phyloP scores from a whole-genome alignment of 2,888 invertebrate species.

The Dynastes grantii region DNA sequence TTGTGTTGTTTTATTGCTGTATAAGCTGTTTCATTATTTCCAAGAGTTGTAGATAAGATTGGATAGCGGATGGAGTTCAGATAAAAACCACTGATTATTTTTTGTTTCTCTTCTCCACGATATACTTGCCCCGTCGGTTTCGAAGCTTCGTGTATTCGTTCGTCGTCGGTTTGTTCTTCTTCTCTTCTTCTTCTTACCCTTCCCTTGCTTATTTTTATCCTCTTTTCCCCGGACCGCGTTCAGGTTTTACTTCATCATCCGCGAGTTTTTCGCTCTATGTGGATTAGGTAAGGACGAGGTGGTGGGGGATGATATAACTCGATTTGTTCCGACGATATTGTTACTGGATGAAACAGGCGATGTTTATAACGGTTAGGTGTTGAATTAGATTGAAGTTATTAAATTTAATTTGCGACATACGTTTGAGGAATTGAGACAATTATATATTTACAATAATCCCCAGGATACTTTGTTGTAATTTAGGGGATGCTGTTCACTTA shows the following conservation, averaged over 20 bases:
- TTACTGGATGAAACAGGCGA: neutral
- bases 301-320: neutral
- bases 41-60: constrained; percentile 67
- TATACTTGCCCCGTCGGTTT: constrained; percentile 17
- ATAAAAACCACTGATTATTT: constrained; percentile 62
- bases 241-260: constrained; percentile 6
- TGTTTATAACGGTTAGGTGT: neutral
- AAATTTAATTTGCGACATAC: neutral
- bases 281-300: neutral
- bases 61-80: constrained; percentile 63
- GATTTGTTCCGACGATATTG: neutral
- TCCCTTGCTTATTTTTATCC: constrained; percentile 4
- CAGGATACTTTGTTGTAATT: too few relatives aligned
- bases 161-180: neutral
- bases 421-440: neutral
- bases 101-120: constrained; percentile 46
- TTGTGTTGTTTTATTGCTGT: constrained; percentile 66
- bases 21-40: constrained; percentile 68
- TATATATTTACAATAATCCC: neutral
- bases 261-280: neutral
- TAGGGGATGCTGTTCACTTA: too few relatives aligned
- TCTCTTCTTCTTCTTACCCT: constrained; percentile 1
- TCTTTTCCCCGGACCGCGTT: neutral
- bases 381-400: neutral
- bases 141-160: neutral